These are phyloP conservation scores for Criorhina ranunculi DNA, from an alignment of 2,888 invertebrate species.

Conservation along the genomic window DNA sequence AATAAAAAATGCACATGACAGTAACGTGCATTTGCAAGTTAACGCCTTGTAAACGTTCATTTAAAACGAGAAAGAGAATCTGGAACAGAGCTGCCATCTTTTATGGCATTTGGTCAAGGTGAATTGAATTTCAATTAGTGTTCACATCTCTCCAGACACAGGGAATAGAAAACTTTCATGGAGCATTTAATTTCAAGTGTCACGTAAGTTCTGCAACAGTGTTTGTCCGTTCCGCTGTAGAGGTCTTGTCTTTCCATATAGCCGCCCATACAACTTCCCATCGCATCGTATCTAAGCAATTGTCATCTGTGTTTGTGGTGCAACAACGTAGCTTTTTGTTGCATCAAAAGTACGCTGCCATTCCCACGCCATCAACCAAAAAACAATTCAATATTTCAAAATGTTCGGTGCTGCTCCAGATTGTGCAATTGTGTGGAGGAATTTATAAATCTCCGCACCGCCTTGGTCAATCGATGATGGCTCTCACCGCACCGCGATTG, in stretches of 20 bases:
- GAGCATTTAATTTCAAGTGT: constrained; percentile 64
- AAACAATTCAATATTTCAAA: constrained; percentile 76
- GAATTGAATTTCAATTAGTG: constrained; percentile 67
- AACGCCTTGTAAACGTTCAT: constrained; percentile 6
- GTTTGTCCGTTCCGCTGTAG: background rate
- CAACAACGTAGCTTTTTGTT: constrained; percentile 32
- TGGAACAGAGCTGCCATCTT: constrained; percentile 40
- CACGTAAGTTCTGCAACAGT: constrained; percentile 7
- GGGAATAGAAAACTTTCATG: constrained; percentile 26
- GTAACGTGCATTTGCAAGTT: constrained; percentile 20
- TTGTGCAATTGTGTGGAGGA: constrained; percentile 60
- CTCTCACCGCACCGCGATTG: constrained; percentile 38
- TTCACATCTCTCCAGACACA: constrained; percentile 4
- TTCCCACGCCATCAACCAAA: constrained; percentile 63
- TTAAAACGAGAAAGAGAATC: constrained; percentile 22
- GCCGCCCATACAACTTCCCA: constrained; percentile 13
- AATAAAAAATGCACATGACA: constrained; percentile 36
- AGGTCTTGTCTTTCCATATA: background rate
- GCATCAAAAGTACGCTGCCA: constrained; percentile 32
- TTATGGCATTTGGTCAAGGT: constrained; percentile 71
- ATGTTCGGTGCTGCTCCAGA: constrained; percentile 72
- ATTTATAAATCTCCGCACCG: constrained; percentile 60
- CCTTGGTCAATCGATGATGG: constrained; percentile 43
- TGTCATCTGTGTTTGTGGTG: constrained; percentile 24
- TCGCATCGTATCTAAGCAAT: background rate